Percentiles rank a stretch among this genome's conserved stretches.
Conservation (phyloP, 1,140 invertebrate genomes). For the Pseudomyrmex sp. region DNA sequence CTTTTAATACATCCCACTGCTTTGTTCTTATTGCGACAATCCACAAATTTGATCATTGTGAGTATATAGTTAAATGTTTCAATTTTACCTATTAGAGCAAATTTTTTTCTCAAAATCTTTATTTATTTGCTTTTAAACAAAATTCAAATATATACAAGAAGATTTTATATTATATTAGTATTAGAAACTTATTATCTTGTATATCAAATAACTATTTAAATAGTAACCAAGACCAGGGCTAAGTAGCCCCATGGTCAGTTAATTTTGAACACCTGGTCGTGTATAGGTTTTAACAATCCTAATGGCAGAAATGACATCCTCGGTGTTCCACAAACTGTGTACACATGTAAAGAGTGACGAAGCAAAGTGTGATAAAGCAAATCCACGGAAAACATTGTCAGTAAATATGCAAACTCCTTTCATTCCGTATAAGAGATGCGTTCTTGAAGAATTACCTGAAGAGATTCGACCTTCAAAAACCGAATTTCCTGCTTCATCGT, state of each 20-base stretch:
- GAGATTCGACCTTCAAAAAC: not conserved
- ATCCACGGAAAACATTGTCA: too few relatives aligned
- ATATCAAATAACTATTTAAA: constrained; percentile 27
- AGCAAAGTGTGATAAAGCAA: not conserved
- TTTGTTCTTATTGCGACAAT: constrained; percentile 65
- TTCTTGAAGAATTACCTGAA: constrained; percentile 31
- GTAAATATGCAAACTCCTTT: constrained; percentile 12
- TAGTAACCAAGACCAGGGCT: constrained; percentile 65
- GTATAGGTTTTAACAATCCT: constrained; percentile 59
- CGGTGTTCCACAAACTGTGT: constrained; percentile 1
- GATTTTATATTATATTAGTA: not conserved
- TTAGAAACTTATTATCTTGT: not conserved
- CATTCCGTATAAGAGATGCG: not conserved
- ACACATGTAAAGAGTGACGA: constrained; percentile 23
- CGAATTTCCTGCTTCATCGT: not conserved
- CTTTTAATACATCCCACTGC: constrained; percentile 60
- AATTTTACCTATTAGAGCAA: not conserved
- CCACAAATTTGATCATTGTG: constrained; percentile 68
- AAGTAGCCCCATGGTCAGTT: constrained; percentile 71
- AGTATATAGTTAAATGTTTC: constrained; percentile 55
- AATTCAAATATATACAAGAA: not conserved
- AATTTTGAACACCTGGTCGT: constrained; percentile 72
- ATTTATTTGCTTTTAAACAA: not conserved
- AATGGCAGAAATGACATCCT: not conserved
- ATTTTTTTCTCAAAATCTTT: constrained; percentile 2